phyloP scores from a whole-genome alignment of 2,113 vertebrate species.

The Perccottus glenii region DNA sequence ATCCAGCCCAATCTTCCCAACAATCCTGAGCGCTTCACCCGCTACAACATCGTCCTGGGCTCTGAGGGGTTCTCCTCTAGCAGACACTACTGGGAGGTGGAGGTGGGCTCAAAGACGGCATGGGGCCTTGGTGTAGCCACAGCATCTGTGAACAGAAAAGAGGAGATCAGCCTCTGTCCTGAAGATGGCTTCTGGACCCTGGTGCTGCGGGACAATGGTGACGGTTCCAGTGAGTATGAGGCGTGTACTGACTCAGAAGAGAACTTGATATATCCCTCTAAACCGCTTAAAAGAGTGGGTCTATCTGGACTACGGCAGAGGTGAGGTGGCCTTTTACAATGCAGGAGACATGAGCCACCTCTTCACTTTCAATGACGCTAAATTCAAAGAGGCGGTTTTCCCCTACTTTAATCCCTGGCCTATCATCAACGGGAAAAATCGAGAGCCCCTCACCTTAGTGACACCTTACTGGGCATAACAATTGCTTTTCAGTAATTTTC shows the following conservation, averaged over 20 bases:
- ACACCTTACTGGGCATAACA: constrained; percentile 47
- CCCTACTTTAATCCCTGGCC: constrained; percentile 90
- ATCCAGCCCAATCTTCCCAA: constrained; percentile 75
- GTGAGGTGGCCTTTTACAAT: constrained; percentile 82
- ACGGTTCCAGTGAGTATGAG: constrained; percentile 74
- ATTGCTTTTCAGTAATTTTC: not conserved
- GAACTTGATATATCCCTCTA: constrained; percentile 68
- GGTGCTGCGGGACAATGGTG: constrained; percentile 73
- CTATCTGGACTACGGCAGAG: constrained; percentile 80
- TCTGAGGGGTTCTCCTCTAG: constrained; percentile 71
- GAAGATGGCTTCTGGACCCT: constrained; percentile 86
- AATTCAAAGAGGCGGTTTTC: constrained; percentile 75
- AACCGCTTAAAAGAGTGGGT: constrained; percentile 70
- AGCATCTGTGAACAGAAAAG: constrained; percentile 80
- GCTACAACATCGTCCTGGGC: constrained; percentile 84
- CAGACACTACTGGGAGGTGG: constrained; percentile 87
- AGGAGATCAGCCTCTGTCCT: constrained; percentile 82
- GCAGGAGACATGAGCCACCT: constrained; percentile 84
- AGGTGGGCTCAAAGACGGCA: constrained; percentile 84
- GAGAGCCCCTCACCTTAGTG: constrained; percentile 76
- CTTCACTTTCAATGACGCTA: constrained; percentile 80
- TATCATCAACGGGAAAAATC: constrained; percentile 76
- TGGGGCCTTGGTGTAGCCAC: constrained; percentile 86
- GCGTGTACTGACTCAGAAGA: constrained; percentile 79
- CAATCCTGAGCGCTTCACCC: constrained; percentile 80